Percentiles rank a stretch among this genome's conserved stretches.
Conservation (phyloP, 2,797 vertebrate species). For the Siniperca undulata region DNA sequence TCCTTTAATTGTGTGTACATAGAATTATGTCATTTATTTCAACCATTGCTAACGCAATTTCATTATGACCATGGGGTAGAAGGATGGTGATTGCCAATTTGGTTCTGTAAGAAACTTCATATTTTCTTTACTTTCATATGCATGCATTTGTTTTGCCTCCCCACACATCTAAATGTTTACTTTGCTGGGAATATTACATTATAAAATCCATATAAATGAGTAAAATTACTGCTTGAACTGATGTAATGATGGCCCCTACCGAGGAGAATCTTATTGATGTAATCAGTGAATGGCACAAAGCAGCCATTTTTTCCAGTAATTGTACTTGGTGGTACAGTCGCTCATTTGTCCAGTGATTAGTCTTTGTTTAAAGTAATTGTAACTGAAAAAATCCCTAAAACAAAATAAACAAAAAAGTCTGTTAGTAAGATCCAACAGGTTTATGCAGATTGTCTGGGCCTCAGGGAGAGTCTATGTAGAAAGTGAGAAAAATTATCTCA, state of each 20-base stretch:
- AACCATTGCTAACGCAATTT: constrained; percentile 84
- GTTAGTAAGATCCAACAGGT: constrained; percentile 52
- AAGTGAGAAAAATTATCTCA: constrained; percentile 3
- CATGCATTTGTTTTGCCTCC: constrained; percentile 74
- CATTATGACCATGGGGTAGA: constrained; percentile 84
- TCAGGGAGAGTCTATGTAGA: constrained; percentile 4
- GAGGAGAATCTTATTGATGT: constrained; percentile 80
- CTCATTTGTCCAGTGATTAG: constrained; percentile 72
- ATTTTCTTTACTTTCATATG: constrained; percentile 86
- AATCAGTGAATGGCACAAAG: constrained; percentile 79
- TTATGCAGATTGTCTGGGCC: constrained; percentile 26
- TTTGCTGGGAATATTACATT: constrained; percentile 82
- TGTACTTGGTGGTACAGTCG: constrained; percentile 65
- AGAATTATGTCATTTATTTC: constrained; percentile 87
- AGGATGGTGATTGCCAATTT: constrained; percentile 86
- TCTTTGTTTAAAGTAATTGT: constrained; percentile 68
- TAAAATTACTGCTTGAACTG: constrained; percentile 71
- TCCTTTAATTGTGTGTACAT: constrained; percentile 87
- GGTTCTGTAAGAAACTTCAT: constrained; percentile 81
- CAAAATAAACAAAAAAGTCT: not conserved
- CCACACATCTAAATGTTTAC: constrained; percentile 78
- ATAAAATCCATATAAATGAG: constrained; percentile 85
- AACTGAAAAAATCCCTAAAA: constrained; percentile 12
- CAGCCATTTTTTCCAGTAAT: constrained; percentile 76
- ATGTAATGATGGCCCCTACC: constrained; percentile 77